Conservation (phyloP, 2,888 invertebrate genomes). For the Heliconius hortense region DNA sequence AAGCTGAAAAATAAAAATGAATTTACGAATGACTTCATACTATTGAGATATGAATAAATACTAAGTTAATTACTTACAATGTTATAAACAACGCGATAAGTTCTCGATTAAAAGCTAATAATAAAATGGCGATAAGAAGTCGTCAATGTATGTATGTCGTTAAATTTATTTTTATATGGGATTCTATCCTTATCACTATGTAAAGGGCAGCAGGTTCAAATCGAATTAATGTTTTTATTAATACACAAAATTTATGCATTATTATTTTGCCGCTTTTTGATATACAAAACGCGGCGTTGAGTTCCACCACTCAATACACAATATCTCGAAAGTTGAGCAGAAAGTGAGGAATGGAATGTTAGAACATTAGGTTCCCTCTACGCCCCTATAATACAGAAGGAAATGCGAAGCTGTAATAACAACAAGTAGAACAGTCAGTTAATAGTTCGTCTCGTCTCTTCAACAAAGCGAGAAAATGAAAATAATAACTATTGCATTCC, state of each 20-base stretch:
- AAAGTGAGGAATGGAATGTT: no score
- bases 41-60: constrained; percentile 19
- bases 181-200: background rate
- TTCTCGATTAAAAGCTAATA: constrained; percentile 9
- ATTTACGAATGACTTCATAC: constrained; percentile 28
- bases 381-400: no score
- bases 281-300: background rate
- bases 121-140: constrained; percentile 1
- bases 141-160: background rate
- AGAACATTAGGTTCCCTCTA: no score
- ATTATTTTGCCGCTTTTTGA: background rate
- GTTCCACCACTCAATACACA: background rate
- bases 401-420: no score
- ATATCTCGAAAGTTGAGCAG: no score
- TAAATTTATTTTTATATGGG: background rate
- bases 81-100: constrained; percentile 10
- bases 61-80: constrained; percentile 10
- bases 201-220: constrained; percentile 1
- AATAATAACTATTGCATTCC: no score
- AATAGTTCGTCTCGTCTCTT: no score
- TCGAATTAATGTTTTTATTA: background rate
- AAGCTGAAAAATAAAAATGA: no score
- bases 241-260: background rate
- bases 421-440: no score
- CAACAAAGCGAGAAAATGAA: no score